Percentiles rank a stretch among this genome's conserved stretches.
Evolutionary conservation across 2,113 vertebrate species (phyloP).

Genomic region (Spheniscus mendiculus): DNA sequence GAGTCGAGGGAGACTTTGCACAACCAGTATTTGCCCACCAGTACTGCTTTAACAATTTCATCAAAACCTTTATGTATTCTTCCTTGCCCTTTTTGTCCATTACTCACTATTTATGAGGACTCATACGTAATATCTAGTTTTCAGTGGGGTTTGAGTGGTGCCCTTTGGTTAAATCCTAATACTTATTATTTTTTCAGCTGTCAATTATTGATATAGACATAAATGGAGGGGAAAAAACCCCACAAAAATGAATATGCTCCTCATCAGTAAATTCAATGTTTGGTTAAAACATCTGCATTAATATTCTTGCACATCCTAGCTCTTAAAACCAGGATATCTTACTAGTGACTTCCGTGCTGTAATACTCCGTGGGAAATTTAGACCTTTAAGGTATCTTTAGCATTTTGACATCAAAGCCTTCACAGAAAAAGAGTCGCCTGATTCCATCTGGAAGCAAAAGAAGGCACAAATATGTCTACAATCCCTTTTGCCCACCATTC

Average conservation of each 20-base stretch:
- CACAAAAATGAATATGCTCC: too few species aligned
- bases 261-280: background rate
- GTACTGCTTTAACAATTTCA: background rate
- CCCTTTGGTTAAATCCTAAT: background rate
- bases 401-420: background rate
- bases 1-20: background rate
- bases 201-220: background rate
- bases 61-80: background rate
- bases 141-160: fast-evolving
- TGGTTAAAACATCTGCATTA: background rate
- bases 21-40: background rate
- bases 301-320: background rate
- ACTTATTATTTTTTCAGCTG: background rate
- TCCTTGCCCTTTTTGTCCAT: background rate
- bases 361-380: background rate
- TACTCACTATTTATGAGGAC: background rate
- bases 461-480: background rate
- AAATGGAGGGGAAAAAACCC: fast-evolving
- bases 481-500: background rate
- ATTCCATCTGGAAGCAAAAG: background rate
- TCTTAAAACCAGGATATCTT: background rate
- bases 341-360: background rate
- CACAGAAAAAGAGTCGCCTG: background rate
- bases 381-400: background rate
- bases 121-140: background rate